phyloP scores from a whole-genome alignment of 2,113 vertebrate species.

The Muntiacus reevesi region DNA sequence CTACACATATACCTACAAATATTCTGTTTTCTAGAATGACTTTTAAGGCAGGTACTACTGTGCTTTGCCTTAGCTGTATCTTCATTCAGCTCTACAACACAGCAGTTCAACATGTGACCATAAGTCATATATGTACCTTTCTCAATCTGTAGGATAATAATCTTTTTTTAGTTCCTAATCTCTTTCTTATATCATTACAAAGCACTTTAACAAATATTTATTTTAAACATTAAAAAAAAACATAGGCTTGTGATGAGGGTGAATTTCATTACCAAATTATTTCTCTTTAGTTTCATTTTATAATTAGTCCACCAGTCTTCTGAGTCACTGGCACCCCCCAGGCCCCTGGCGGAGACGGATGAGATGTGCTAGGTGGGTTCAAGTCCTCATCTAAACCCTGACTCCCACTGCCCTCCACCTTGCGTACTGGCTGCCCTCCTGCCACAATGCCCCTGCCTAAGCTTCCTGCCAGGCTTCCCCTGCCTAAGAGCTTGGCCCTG shows the following conservation, averaged over 20 bases:
- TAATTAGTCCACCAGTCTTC: background rate
- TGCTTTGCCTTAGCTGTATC: background rate
- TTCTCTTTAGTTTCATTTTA: background rate
- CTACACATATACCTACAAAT: background rate
- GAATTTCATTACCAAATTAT: background rate
- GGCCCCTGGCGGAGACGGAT: background rate
- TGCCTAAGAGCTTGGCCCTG: background rate
- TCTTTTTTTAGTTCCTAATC: background rate
- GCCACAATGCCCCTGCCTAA: background rate
- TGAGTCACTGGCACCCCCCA: background rate
- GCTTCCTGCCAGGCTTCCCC: background rate
- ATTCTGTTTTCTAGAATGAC: background rate
- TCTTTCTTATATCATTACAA: background rate
- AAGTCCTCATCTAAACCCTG: background rate
- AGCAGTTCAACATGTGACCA: background rate
- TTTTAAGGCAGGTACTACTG: background rate
- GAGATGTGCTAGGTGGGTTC: accelerated
- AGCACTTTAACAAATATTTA: background rate
- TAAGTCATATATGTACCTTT: background rate
- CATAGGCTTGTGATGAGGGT: background rate
- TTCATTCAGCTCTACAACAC: background rate
- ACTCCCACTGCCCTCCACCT: background rate
- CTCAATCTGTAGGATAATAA: background rate
- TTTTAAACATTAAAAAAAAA: background rate
- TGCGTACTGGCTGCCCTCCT: background rate